Conservation (phyloP, 2,113 vertebrate species). For the Paraplagusia blochii region DNA sequence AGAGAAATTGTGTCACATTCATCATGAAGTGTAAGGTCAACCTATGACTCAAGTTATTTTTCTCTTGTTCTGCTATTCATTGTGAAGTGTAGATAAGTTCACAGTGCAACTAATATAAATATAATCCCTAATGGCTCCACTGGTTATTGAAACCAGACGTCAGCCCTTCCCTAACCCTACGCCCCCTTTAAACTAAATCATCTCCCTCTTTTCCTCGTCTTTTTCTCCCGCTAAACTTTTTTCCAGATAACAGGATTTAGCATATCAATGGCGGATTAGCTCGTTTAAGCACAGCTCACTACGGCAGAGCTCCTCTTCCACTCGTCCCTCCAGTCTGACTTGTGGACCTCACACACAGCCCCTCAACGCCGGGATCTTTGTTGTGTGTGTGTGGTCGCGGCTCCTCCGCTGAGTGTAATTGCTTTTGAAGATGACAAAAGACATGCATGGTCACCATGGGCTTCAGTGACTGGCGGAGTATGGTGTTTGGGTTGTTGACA, state of each 20-base stretch:
- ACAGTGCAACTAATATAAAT: conserved; percentile 2
- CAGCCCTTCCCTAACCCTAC: not conserved
- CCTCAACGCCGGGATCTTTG: conserved; percentile 50
- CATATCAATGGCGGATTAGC: conserved; percentile 74
- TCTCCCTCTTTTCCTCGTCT: conserved; percentile 10
- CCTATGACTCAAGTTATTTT: conserved; percentile 8
- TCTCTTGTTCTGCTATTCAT: conserved; percentile 24
- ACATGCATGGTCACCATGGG: conserved; percentile 53
- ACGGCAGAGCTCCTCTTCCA: conserved; percentile 71
- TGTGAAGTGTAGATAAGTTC: not conserved
- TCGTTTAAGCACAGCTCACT: conserved; percentile 72
- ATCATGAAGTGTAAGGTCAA: not conserved
- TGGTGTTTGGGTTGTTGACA: conserved; percentile 3
- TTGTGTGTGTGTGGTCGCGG: conserved; percentile 68
- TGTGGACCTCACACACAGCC: conserved; percentile 72
- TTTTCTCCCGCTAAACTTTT: conserved; percentile 34
- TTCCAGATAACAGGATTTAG: conserved; percentile 68
- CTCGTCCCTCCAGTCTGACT: conserved; percentile 68
- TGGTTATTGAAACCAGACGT: conserved; percentile 31
- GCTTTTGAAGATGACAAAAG: conserved; percentile 63
- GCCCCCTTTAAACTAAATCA: not conserved
- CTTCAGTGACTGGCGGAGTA: conserved; percentile 29
- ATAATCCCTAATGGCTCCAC: conserved; percentile 9
- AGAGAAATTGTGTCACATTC: conserved; percentile 4
- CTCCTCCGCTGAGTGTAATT: conserved; percentile 51